A percentile compares a stretch with the other conserved stretches of the same genome.
Conservation (phyloP, 2,888 invertebrate species). For the Morpho helenor region DNA sequence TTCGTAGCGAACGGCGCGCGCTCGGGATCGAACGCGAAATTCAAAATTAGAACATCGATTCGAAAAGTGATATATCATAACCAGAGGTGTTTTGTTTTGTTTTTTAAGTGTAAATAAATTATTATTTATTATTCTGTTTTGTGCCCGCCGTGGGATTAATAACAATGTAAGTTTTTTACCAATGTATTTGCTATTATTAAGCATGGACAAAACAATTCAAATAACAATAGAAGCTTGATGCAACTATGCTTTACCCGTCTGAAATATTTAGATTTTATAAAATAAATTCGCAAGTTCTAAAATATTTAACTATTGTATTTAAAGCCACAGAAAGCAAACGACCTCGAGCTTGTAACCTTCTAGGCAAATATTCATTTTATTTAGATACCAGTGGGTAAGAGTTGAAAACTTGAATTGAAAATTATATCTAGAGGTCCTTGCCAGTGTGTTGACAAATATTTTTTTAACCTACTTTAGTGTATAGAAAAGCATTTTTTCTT, state of each 20-base stretch:
- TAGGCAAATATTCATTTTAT: constrained; percentile 34
- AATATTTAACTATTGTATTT: constrained; percentile 25
- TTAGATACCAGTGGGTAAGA: constrained; percentile 31
- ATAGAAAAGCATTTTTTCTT: neutral
- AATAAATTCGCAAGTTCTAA: constrained; percentile 20
- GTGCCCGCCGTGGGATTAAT: constrained; percentile 59
- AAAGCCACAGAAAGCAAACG: constrained; percentile 32
- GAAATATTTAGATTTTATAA: neutral
- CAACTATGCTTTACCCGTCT: no score
- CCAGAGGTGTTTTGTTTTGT: constrained; percentile 35
- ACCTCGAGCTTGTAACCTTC: constrained; percentile 42
- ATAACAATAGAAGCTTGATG: constrained; percentile 39
- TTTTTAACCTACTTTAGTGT: constrained; percentile 2
- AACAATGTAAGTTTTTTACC: constrained; percentile 52
- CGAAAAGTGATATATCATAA: constrained; percentile 35
- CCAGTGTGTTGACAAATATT: constrained; percentile 4
- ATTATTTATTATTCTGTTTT: constrained; percentile 36
- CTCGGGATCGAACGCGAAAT: constrained; percentile 44
- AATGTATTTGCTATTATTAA: constrained; percentile 12
- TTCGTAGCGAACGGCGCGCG: constrained; percentile 58
- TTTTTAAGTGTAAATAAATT: constrained; percentile 42
- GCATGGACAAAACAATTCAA: constrained; percentile 25
- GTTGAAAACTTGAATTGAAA: constrained; percentile 28
- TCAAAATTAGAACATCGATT: constrained; percentile 38
- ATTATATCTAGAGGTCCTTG: constrained; percentile 16